Evolutionary conservation across 92 coral and sea anemone genomes (phyloP), one percentile per base, ranked within the genome.

Genomic region (Ricordea florida): DNA sequence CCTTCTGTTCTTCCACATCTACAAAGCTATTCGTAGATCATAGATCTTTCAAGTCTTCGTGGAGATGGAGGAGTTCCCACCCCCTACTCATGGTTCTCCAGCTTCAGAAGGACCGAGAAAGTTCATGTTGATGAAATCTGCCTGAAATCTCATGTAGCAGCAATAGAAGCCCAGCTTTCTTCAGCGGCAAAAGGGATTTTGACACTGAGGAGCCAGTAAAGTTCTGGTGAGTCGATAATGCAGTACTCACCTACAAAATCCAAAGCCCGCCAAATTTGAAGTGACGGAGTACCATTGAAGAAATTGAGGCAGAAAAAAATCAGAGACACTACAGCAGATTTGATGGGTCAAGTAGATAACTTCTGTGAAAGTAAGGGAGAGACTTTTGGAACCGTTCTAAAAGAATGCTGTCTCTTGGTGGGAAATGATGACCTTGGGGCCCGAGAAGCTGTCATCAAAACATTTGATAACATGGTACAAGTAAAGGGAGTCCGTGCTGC

Each of bases 401-500:
- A 50, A 26, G 38, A 38, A 25, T 62, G 52, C 72, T 75, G 66
- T 35, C 23, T 25, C 14, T 32, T 33, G 65, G 45, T 10, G 15
- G 28, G 65, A 57, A 34, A 57, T 5, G 65, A 57, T 10, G 13
- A 5, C 40, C 41, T 29, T 57, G 69, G 55, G 17, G 65, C 68
- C 16, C 20, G 57, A 53, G 81, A 73, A 35, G 33, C 66, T 5
- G 45, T 80, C 14, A 48, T 26, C 17, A 18, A 53, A 18, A 47
- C 45, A 0, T 38, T 72, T n/a, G 74, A 73, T 42, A 24, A 22
- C 9, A 66, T 57, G 47, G 27, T 34, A 25, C 17, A 53, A 53
- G 61, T 34, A 23, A 55, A 56, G 40, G 77, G 82, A 11, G 82
- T 60, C 29, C 40, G 52, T 16, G 22, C 48, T 30, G 82, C 69